Evolutionary conservation across 1,140 invertebrate genomes (phyloP).

Genomic region (Prorops nasuta): DNA sequence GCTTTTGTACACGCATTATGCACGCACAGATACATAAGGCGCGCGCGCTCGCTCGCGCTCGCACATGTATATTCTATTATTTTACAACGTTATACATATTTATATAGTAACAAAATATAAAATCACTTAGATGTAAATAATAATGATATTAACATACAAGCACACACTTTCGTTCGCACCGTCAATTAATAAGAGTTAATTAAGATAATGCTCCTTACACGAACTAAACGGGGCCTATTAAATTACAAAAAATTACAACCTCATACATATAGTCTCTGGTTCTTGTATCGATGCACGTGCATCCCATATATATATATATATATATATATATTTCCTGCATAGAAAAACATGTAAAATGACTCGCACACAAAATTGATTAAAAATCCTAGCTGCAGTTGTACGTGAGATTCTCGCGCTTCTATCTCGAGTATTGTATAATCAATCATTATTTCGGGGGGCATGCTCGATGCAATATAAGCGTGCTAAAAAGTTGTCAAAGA

Average conservation of each 20-base stretch:
- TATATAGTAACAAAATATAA: constrained; percentile 49
- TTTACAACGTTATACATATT: constrained; percentile 41
- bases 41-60: background rate
- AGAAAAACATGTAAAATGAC: no score
- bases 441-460: no score
- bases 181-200: constrained; percentile 27
- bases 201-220: constrained; percentile 15
- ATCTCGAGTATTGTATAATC: no score
- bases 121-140: constrained; percentile 29
- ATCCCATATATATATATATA: no score
- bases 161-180: constrained; percentile 32
- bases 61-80: constrained; percentile 20
- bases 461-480: no score
- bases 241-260: constrained; percentile 42
- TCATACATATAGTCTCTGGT: constrained; percentile 3
- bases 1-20: background rate
- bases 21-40: no score
- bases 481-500: no score
- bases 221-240: constrained; percentile 25
- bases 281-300: background rate
- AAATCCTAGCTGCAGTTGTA: no score
- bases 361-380: no score
- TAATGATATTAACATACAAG: constrained; percentile 37
- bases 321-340: no score
- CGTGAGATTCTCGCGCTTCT: no score